Evolutionary conservation across 2,888 invertebrate genomes (phyloP).

Genomic region (Phragmatobia fuliginosa): DNA sequence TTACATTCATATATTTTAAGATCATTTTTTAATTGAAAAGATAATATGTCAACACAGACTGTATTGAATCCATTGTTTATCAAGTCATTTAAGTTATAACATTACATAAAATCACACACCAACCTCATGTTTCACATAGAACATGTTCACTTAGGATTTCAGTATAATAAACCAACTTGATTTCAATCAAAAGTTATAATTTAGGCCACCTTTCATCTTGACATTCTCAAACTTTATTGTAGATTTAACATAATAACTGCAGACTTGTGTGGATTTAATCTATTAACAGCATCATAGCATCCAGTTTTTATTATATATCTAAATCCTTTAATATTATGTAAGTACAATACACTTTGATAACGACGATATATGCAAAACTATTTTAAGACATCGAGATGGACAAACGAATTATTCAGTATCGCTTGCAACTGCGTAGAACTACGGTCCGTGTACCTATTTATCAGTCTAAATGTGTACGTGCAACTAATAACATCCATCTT

Average conservation of each 20-base stretch:
- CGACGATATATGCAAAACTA: neutral
- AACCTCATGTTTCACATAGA: conserved; percentile 3
- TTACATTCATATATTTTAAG: neutral
- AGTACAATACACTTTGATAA: neutral
- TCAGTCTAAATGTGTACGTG: conserved; percentile 23
- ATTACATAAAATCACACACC: neutral
- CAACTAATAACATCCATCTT: conserved; percentile 18
- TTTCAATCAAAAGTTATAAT: conserved; percentile 24
- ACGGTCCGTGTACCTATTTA: conserved; percentile 25
- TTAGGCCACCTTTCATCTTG: conserved; percentile 8
- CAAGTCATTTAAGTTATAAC: conserved; percentile 3
- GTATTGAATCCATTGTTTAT: conserved; percentile 3
- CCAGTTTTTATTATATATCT: neutral
- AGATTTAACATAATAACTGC: too few relatives aligned
- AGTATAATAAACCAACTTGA: conserved; percentile 35
- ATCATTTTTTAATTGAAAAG: neutral
- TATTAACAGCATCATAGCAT: neutral
- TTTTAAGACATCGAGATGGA: conserved; percentile 6
- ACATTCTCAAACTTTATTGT: conserved; percentile 11
- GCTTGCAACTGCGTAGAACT: conserved; percentile 11
- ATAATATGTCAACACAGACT: neutral
- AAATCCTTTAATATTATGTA: neutral
- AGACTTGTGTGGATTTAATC: neutral
- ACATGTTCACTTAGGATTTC: conserved; percentile 49
- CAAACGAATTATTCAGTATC: neutral